Evolutionary conservation across 2,888 invertebrate species (phyloP), one percentile per base, ranked within the genome.

Genomic region (Invenusta paracnida): DNA sequence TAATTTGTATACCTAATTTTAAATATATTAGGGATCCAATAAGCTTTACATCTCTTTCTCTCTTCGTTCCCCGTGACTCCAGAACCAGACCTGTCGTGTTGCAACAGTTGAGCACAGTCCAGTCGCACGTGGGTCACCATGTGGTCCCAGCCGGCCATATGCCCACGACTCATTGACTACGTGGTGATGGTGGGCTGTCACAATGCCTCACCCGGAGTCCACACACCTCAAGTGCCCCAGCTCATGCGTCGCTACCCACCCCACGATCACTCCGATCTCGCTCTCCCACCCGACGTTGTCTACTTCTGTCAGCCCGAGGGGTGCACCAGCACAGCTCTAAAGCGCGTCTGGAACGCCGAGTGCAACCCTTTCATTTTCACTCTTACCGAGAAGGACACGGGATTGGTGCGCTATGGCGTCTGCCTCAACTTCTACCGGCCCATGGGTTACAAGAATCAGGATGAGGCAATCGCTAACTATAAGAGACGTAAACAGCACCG

Each of bases 251-350:
- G 93, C 17, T 98, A 97, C 92, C 98, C 98, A 0, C 93, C 96
- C 29, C 95, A 96, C 89, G 96, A 98, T 92, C 98, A 98, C 92
- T 94, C 95, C 84, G 99, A 99, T 92, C 99, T 99, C 91, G 95
- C 96, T 0, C 93, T 99, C 89, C 98, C 99, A 0, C 93, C 96
- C 90, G 99, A 99, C 92, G 98, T 99, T 94, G 97, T 98, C 30
- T 98, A 97, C 92, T 99, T 99, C 93, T 99, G 99, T 91, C 99
- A 99, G 92, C 99, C 99, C 0, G 99, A 99, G 92, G 99, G 99
- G 85, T 99, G 98, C 91, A 95, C 93, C 85, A 93, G 92, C 87
- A 95, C 96, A 87, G 96, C 96, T 17, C 96, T 48, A 5, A 48
- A 48, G 48, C 48, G 48, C 5, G 48, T 48, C 5, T 48, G 48